Conservation (phyloP, 2,113 vertebrate genomes). For the Kobus ellipsiprymnus region DNA sequence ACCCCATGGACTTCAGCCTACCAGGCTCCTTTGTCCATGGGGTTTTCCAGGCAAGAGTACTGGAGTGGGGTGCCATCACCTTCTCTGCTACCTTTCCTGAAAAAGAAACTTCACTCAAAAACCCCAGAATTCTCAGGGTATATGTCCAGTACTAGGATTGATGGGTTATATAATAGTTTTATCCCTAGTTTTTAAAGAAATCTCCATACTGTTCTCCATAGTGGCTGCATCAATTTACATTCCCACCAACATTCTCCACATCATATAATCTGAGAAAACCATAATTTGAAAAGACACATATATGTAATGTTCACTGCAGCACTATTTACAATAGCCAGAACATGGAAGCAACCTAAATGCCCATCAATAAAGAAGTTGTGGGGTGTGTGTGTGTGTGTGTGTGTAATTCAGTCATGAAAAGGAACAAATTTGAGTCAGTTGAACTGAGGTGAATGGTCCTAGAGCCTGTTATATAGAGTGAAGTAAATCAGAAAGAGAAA, state of each 20-base stretch:
- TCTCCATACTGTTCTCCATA: neutral
- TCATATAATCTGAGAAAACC: neutral
- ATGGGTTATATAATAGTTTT: neutral
- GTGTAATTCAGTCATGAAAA: neutral
- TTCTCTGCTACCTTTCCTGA: neutral
- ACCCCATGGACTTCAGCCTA: too few species aligned
- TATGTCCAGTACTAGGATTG: neutral
- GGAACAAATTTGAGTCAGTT: neutral
- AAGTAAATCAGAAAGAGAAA: neutral
- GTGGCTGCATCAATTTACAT: neutral
- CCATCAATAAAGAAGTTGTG: neutral
- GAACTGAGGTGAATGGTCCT: neutral
- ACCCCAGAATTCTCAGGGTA: neutral
- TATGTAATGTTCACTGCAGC: accelerated
- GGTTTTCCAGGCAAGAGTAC: too few species aligned
- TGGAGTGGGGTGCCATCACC: too few species aligned
- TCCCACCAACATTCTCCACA: neutral
- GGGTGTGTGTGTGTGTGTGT: neutral
- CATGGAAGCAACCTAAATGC: neutral
- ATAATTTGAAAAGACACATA: neutral
- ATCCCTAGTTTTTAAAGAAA: neutral
- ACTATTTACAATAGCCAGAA: neutral
- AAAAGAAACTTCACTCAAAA: neutral
- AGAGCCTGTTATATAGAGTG: neutral
- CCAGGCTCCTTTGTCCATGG: too few species aligned